Conservation (phyloP, 1,140 invertebrate genomes). For the Aricia agestis region DNA sequence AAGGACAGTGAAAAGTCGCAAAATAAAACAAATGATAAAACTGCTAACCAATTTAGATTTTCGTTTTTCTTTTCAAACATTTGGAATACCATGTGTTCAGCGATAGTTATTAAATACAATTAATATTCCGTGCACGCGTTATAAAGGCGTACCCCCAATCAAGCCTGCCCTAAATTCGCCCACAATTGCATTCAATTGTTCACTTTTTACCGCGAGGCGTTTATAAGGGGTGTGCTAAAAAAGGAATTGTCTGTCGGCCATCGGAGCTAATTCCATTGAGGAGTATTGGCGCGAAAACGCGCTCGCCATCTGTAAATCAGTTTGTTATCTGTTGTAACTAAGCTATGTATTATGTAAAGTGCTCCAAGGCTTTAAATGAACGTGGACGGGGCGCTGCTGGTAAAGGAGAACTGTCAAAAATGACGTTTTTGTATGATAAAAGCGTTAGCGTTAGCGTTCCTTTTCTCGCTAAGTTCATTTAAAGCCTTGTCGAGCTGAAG, state of each 20-base stretch:
- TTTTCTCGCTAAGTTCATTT: no score
- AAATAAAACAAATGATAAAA: no score
- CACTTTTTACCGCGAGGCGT: slow-evolving; percentile 68
- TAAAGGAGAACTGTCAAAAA: no score
- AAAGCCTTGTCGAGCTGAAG: no score
- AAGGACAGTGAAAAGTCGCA: no score
- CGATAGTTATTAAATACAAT: slow-evolving; percentile 6
- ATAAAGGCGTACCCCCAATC: slow-evolving; percentile 50
- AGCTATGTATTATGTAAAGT: background rate
- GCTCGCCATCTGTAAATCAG: slow-evolving; percentile 45
- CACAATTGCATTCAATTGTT: slow-evolving; percentile 75
- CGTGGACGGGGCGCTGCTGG: no score
- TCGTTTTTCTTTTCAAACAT: background rate
- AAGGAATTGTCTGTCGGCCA: slow-evolving; percentile 51
- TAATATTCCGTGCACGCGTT: slow-evolving; percentile 27
- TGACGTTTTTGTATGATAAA: no score
- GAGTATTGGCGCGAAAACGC: slow-evolving; percentile 51
- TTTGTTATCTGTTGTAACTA: slow-evolving; percentile 5
- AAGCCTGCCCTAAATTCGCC: slow-evolving; percentile 66
- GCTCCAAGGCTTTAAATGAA: no score
- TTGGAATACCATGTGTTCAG: background rate
- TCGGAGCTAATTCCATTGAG: slow-evolving; percentile 58
- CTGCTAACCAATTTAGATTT: no score
- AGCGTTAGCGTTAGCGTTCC: no score
- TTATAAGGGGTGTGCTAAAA: slow-evolving; percentile 52